A percentile compares a stretch with the other conserved stretches of the same genome.
Conservation (phyloP, 2,888 invertebrate species). For the Drosophila emarginata region DNA sequence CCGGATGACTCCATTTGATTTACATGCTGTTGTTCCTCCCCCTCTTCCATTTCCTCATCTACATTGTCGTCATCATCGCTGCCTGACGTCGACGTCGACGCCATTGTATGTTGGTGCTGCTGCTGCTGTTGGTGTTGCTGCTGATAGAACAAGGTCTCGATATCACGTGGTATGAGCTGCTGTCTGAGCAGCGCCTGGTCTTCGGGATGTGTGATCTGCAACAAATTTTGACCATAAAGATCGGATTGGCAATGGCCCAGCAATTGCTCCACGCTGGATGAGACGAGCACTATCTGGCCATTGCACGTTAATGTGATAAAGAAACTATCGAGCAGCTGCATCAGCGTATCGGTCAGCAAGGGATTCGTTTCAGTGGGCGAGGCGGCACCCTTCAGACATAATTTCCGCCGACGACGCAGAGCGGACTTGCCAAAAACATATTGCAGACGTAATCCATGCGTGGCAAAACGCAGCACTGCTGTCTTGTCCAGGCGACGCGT, state of each 20-base stretch:
- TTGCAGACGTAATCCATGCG: slow-evolving; percentile 91
- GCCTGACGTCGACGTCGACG: slow-evolving; percentile 46
- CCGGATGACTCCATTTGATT: slow-evolving; percentile 14
- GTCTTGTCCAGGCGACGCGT: slow-evolving; percentile 95
- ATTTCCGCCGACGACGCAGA: slow-evolving; percentile 46
- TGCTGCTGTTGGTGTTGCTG: slow-evolving; percentile 48
- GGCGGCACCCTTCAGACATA: slow-evolving; percentile 35
- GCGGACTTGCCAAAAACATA: slow-evolving; percentile 83
- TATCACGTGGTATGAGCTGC: slow-evolving; percentile 85
- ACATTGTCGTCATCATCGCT: slow-evolving; percentile 76
- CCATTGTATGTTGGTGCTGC: slow-evolving; percentile 36
- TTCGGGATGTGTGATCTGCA: slow-evolving; percentile 90
- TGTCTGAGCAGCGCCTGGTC: slow-evolving; percentile 89
- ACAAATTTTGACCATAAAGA: slow-evolving; percentile 90
- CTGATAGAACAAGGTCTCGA: slow-evolving; percentile 80
- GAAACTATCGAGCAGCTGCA: slow-evolving; percentile 90
- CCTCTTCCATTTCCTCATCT: slow-evolving; percentile 82
- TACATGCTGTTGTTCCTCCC: slow-evolving; percentile 25
- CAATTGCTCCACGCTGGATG: slow-evolving; percentile 92
- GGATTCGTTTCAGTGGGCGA: slow-evolving; percentile 68
- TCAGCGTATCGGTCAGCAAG: slow-evolving; percentile 84
- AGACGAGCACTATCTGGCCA: slow-evolving; percentile 93
- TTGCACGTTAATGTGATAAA: slow-evolving; percentile 90
- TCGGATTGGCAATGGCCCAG: slow-evolving; percentile 94
- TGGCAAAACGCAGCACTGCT: slow-evolving; percentile 92